These are phyloP conservation scores for Eurystomus glaucurus DNA, from an alignment of 2,797 vertebrate genomes.

Conservation along the genomic window DNA sequence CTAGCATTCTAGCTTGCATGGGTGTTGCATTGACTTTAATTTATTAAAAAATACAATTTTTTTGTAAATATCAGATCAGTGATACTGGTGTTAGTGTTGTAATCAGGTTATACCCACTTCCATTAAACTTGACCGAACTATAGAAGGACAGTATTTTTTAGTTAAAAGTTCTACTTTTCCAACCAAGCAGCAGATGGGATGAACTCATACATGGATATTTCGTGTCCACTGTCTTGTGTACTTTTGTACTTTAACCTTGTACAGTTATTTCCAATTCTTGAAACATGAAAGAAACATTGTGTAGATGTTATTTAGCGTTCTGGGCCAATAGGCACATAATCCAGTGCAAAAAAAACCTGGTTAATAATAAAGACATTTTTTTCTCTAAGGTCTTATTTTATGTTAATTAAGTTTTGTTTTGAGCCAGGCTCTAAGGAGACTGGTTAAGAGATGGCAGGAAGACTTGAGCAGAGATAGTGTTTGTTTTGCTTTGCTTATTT, in stretches of 20 bases:
- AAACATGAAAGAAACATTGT: constrained; percentile 87
- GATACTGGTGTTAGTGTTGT: constrained; percentile 91
- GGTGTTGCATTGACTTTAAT: constrained; percentile 96
- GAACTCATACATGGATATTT: constrained; percentile 85
- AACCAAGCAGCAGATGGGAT: constrained; percentile 82
- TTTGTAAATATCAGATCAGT: constrained; percentile 94
- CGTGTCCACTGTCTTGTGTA: constrained; percentile 87
- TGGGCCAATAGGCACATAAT: constrained; percentile 84
- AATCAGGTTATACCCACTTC: constrained; percentile 89
- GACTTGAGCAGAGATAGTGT: background rate
- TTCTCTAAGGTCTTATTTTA: constrained; percentile 81
- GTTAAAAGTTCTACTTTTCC: constrained; percentile 85
- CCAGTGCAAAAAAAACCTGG: constrained; percentile 80
- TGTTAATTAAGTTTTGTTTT: constrained; percentile 33
- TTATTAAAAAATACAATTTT: constrained; percentile 92
- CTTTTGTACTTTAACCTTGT: constrained; percentile 90
- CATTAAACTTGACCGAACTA: constrained; percentile 85
- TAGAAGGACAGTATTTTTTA: constrained; percentile 85
- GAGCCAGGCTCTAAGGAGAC: background rate
- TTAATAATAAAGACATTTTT: constrained; percentile 86
- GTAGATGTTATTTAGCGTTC: constrained; percentile 88
- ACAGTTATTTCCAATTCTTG: constrained; percentile 91
- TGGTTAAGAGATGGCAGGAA: background rate
- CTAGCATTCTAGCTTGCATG: constrained; percentile 94
- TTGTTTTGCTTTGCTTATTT: background rate